phyloP scores from a whole-genome alignment of 2,888 invertebrate species.

The Crocallis elinguaria region DNA sequence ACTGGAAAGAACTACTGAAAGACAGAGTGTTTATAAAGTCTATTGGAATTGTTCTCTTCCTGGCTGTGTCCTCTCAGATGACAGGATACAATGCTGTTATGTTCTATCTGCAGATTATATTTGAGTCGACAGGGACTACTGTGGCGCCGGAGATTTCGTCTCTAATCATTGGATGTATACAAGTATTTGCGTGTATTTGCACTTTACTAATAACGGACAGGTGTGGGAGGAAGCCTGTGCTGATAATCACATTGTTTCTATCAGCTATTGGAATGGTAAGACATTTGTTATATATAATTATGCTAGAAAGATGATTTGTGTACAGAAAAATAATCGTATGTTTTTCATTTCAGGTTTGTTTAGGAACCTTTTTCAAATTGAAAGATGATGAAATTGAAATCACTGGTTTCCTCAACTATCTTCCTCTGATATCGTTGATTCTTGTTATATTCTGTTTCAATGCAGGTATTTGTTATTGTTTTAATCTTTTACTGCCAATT shows the following conservation, averaged over 20 bases:
- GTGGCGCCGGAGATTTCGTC: conserved; percentile 55
- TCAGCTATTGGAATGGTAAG: conserved; percentile 18
- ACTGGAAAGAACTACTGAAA: conserved; percentile 20
- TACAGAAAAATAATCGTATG: conserved; percentile 6
- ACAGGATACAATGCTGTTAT: conserved; percentile 55
- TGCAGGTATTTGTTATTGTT: conserved; percentile 50
- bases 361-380: conserved; percentile 18
- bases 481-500: not conserved
- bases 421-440: conserved; percentile 63
- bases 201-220: conserved; percentile 45
- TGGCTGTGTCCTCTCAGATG: conserved; percentile 37
- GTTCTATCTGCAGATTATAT: conserved; percentile 59
- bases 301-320: not conserved
- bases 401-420: conserved; percentile 59
- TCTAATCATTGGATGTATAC: conserved; percentile 55
- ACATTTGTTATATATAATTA: not conserved
- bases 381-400: conserved; percentile 10
- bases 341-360: conserved; percentile 15
- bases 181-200: conserved; percentile 51
- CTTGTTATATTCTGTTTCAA: conserved; percentile 62
- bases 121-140: conserved; percentile 54
- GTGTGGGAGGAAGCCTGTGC: conserved; percentile 43
- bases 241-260: conserved; percentile 7
- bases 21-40: conserved; percentile 10
- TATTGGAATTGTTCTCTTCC: conserved; percentile 2